A percentile compares a stretch with the other conserved stretches of the same genome.
Conservation (phyloP, 1,140 invertebrate species). For the Lithobius niger region DNA sequence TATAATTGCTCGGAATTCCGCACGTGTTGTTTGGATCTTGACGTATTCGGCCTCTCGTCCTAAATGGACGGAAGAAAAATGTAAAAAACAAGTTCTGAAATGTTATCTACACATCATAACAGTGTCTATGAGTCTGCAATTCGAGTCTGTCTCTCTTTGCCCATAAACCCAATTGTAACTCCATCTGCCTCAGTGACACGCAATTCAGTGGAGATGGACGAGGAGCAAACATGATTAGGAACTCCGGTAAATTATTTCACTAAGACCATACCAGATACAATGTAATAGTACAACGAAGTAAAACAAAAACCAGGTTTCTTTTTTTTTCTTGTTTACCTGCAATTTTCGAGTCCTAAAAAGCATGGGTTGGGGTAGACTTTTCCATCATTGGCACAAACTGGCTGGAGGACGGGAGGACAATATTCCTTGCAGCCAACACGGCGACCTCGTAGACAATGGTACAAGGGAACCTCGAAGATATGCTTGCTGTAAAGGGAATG, state of each 20-base stretch:
- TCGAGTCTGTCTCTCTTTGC: too few relatives aligned
- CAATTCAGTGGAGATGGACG: too few relatives aligned
- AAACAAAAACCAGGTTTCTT: neutral
- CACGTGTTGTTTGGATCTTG: neutral
- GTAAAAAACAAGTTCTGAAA: neutral
- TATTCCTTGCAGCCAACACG: conserved; percentile 72
- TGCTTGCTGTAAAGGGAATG: conserved; percentile 50
- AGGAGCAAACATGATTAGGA: neutral
- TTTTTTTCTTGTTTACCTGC: conserved; percentile 28
- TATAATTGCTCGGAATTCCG: neutral
- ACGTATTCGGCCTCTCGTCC: neutral
- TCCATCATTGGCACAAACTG: conserved; percentile 74
- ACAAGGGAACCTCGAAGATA: conserved; percentile 71
- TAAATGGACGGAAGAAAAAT: neutral
- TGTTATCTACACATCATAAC: too few relatives aligned
- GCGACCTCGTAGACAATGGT: conserved; percentile 50
- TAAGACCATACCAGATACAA: neutral
- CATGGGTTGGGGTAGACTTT: conserved; percentile 86
- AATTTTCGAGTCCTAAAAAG: conserved; percentile 80
- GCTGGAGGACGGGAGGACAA: conserved; percentile 70
- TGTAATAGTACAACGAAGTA: neutral
- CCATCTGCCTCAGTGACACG: too few relatives aligned
- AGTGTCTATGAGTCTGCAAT: too few relatives aligned
- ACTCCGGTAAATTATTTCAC: neutral
- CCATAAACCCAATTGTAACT: too few relatives aligned